These are phyloP conservation scores for Halesus radiatus DNA, from an alignment of 1,140 invertebrate species.

Conservation along the genomic window DNA sequence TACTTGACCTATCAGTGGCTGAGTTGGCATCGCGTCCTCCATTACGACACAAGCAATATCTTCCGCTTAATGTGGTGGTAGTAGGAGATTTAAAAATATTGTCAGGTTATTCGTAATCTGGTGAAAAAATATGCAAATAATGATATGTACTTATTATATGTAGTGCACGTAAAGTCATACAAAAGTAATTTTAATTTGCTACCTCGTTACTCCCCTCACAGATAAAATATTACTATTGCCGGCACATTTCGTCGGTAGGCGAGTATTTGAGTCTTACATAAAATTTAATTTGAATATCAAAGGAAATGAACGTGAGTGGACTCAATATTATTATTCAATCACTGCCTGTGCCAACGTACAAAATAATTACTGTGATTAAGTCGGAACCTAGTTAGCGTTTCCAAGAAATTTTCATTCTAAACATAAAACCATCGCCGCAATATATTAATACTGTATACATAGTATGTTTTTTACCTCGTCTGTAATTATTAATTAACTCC, in stretches of 20 bases:
- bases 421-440: background rate
- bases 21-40: no score
- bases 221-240: constrained; percentile 8
- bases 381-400: background rate
- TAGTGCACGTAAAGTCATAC: no score
- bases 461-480: no score
- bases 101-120: no score
- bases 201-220: background rate
- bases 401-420: constrained; percentile 10
- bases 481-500: no score
- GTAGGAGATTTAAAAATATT: no score
- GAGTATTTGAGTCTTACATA: background rate
- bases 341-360: background rate
- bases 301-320: constrained; percentile 25
- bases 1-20: no score
- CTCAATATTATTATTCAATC: constrained; percentile 15
- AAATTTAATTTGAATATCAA: constrained; percentile 13
- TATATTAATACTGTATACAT: no score
- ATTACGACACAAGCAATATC: no score
- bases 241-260: background rate
- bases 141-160: no score
- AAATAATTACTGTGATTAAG: constrained; percentile 1
- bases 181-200: background rate
- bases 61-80: no score
- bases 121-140: no score